phyloP scores from a whole-genome alignment of 2,113 vertebrate species.

The Ramphastos sulfuratus region DNA sequence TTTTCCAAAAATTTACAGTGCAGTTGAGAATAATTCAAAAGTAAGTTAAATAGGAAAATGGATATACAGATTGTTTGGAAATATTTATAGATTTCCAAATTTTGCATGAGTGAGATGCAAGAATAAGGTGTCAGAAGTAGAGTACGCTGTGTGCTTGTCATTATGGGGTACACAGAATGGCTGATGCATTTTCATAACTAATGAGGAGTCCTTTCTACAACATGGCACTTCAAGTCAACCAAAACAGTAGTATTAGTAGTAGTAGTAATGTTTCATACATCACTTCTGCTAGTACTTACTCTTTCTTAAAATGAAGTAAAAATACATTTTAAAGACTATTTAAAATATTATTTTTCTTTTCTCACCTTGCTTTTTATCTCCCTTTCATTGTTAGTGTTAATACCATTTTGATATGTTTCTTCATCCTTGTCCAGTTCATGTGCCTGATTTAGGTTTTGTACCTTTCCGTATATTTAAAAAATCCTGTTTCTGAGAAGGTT shows the following conservation, averaged over 20 bases:
- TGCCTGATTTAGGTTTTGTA: not conserved
- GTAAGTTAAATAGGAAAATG: rapidly evolving
- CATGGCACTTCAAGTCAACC: not conserved
- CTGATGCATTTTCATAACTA: not conserved
- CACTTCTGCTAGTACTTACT: too few species aligned
- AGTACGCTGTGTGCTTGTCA: not conserved
- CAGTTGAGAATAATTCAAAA: not conserved
- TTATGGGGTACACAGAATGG: not conserved
- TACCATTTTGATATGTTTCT: not conserved
- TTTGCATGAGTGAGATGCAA: not conserved
- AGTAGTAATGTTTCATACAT: not conserved
- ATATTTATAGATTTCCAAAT: not conserved
- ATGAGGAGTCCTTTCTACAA: not conserved
- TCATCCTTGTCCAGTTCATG: not conserved
- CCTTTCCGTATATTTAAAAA: not conserved
- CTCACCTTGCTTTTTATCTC: not conserved
- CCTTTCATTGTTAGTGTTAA: not conserved
- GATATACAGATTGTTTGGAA: not conserved
- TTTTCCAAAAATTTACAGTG: not conserved
- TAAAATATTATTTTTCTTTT: not conserved
- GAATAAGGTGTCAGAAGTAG: not conserved
- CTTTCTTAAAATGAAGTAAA: not conserved
- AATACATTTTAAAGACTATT: not conserved
- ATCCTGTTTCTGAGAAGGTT: not conserved
- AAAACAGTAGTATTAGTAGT: not conserved